Evolutionary conservation across 2,888 invertebrate genomes (phyloP).

Genomic region (Synanthedon vespiformis): DNA sequence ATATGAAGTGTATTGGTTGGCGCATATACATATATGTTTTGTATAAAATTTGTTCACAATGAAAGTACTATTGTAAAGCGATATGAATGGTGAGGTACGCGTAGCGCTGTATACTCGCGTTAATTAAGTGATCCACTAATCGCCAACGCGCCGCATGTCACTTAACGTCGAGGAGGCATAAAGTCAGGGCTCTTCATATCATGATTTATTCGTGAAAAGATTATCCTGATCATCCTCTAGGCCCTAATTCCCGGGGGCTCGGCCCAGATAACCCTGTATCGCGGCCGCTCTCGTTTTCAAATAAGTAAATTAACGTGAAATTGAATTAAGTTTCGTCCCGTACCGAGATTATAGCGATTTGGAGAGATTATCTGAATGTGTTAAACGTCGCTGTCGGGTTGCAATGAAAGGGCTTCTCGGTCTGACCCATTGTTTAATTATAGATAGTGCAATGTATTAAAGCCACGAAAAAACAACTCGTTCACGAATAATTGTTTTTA

Average conservation of each 20-base stretch:
- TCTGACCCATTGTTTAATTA: constrained; percentile 59
- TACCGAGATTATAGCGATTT: constrained; percentile 59
- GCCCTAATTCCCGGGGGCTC: constrained; percentile 33
- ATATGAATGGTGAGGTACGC: no score
- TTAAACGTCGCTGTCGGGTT: constrained; percentile 53
- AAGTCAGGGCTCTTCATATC: constrained; percentile 13
- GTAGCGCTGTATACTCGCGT: background rate
- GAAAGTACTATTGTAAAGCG: no score
- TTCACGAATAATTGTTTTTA: no score
- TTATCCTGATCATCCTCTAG: constrained; percentile 42
- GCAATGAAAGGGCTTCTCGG: constrained; percentile 44
- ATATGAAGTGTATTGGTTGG: constrained; percentile 5
- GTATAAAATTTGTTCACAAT: no score
- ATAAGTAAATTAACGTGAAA: constrained; percentile 64
- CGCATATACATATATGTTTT: no score
- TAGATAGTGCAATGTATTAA: constrained; percentile 44
- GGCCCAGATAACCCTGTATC: constrained; percentile 37
- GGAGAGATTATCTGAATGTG: constrained; percentile 64
- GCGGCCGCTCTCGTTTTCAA: constrained; percentile 49
- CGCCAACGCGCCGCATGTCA: background rate
- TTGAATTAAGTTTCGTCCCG: constrained; percentile 59
- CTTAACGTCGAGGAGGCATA: constrained; percentile 2
- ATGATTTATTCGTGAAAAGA: constrained; percentile 50
- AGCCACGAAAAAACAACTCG: constrained; percentile 14
- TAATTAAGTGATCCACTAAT: constrained; percentile 1